Conservation (phyloP, 2,888 invertebrate species). For the Piscicola geometra region DNA sequence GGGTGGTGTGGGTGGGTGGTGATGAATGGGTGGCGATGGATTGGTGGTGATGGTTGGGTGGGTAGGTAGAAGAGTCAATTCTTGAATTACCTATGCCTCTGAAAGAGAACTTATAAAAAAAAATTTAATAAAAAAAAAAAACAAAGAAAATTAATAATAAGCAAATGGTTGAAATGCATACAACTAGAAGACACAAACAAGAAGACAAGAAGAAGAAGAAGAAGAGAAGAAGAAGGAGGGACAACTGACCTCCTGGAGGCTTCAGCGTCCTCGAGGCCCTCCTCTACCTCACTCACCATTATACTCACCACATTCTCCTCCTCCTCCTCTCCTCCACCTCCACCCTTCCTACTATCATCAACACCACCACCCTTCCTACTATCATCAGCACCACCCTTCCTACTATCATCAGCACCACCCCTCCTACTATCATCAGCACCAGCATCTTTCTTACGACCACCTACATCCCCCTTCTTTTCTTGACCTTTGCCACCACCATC, state of each 20-base stretch:
- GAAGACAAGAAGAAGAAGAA: background rate
- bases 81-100: no score
- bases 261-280: background rate
- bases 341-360: background rate
- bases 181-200: background rate
- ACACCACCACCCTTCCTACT: background rate
- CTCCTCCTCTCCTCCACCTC: background rate
- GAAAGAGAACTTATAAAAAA: no score
- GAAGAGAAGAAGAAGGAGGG: background rate
- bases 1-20: no score
- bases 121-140: no score
- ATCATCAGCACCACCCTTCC: background rate
- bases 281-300: conserved; percentile 11
- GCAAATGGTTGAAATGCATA: no score
- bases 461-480: conserved; percentile 9
- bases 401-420: conserved; percentile 5
- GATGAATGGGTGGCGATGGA: no score
- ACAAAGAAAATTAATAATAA: no score
- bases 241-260: conserved; percentile 1
- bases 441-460: background rate
- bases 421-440: background rate
- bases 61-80: no score
- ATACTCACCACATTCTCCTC: background rate
- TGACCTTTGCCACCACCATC: background rate
- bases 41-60: no score